Base-by-base conservation (phyloP, 2,797 vertebrate genomes). In the Tadarida brasiliensis region DNA sequence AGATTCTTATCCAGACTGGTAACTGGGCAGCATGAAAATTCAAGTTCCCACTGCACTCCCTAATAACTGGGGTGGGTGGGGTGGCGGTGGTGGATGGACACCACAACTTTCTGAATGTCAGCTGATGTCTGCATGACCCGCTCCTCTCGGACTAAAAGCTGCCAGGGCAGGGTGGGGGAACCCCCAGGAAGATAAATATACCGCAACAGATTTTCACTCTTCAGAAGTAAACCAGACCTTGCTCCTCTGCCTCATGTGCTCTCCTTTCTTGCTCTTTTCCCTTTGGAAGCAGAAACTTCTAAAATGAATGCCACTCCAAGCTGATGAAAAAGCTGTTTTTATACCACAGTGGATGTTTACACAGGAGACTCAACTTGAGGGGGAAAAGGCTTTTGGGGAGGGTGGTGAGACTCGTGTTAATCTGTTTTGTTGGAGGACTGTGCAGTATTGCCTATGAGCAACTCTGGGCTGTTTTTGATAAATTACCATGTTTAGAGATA, bases 401-500 rank as follows among this genome's bases (percentile, higher is more conserved):
- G 98, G 98, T 98, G 98, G 97, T 94, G 97, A 98, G 98, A 98
- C 98, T 98, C 86, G 96, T 97, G 98, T 98, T 98, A 98, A 98
- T 98, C 98, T 98, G 98, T 97, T 98, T 98, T 98, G 96, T 44
- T 98, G 98, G 98, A 98, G 97, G 94, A 47, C 97, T 97, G 68
- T 98, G 98, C 98, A 98, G 98, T 97, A 97, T 98, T 98, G 98
- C 98, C 98, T 98, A 97, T 98, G 98, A 98, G 98, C 98, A 96
- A 98, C 98, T 98, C 98, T 98, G 98, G 98, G 98, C 98, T 98
- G 98, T 98, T 98, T 98, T 98, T 98, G 98, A 98, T 98, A 99
- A 98, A 99, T 99, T 98, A 98, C 98, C 98, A 98, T 98, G 98
- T 98, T 98, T 98, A 98, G 98, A 99, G 98, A 98, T 98, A 98